Conservation (phyloP, 2,797 vertebrate species). For the Iguana delicatissima region DNA sequence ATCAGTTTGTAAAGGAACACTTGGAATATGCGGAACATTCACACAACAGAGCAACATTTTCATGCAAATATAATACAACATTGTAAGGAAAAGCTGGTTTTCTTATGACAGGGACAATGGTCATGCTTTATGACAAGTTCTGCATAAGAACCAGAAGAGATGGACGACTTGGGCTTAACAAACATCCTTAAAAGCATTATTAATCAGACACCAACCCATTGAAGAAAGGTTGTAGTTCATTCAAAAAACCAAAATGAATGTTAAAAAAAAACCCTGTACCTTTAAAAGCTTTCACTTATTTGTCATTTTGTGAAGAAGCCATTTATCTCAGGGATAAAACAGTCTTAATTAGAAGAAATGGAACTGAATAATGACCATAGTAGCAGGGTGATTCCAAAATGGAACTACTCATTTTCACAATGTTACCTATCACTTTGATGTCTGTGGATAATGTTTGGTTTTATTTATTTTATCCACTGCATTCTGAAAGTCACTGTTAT, state of each 20-base stretch:
- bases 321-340: constrained; percentile 23
- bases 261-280: background rate
- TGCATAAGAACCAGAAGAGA: constrained; percentile 13
- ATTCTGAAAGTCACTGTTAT: background rate
- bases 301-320: background rate
- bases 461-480: background rate
- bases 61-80: background rate
- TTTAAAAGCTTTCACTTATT: constrained; percentile 40
- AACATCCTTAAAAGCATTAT: background rate
- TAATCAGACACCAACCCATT: background rate
- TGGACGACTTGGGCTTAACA: constrained; percentile 12
- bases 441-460: background rate
- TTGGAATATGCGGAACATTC: background rate
- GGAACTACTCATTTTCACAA: constrained; percentile 34
- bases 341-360: background rate
- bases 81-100: background rate
- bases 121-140: constrained; percentile 1
- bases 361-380: constrained; percentile 1
- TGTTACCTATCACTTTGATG: background rate
- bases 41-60: background rate
- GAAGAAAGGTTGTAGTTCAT: background rate
- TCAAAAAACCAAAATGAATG: background rate
- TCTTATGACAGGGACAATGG: constrained; percentile 8
- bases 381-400: constrained; percentile 9
- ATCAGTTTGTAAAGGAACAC: background rate